Percentiles rank a stretch among this genome's conserved stretches.
Evolutionary conservation across 1,140 invertebrate genomes (phyloP).

Genomic region (Babylonia areolata): DNA sequence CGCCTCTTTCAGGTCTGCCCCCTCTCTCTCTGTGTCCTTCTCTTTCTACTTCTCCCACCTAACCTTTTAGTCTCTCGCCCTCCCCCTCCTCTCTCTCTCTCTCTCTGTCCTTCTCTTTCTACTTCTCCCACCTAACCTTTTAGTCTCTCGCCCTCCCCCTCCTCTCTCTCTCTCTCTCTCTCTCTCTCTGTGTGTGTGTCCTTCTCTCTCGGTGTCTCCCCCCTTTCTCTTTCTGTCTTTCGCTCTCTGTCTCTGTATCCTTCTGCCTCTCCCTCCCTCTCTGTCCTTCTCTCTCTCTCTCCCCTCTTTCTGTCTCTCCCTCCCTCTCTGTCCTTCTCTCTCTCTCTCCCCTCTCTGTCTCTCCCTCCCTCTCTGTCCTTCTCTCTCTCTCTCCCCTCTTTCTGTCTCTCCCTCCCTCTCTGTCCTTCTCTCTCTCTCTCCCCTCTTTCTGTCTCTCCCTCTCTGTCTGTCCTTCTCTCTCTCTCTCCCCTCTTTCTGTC

Average conservation of each 20-base stretch:
- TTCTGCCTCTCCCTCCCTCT: not conserved
- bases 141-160: too few relatives aligned
- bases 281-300: not conserved
- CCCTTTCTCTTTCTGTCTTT: not conserved
- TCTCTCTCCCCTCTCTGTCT: not conserved
- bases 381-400: not conserved
- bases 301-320: not conserved
- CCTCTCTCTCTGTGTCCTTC: not conserved
- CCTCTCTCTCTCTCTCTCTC: not conserved
- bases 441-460: too few relatives aligned
- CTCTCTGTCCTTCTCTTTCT: not conserved
- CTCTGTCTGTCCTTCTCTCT: too few relatives aligned
- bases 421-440: too few relatives aligned
- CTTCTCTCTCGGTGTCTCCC: not conserved
- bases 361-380: too few relatives aligned
- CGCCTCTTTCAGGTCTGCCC: too few relatives aligned
- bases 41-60: not conserved
- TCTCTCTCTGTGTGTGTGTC: not conserved
- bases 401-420: too few relatives aligned
- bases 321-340: not conserved
- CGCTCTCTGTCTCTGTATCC: too few relatives aligned
- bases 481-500: not conserved
- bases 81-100: not conserved
- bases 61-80: too few relatives aligned
- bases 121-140: too few relatives aligned